Evolutionary conservation across 2,797 vertebrate species (phyloP).

Genomic region (Alfaro cultratus): DNA sequence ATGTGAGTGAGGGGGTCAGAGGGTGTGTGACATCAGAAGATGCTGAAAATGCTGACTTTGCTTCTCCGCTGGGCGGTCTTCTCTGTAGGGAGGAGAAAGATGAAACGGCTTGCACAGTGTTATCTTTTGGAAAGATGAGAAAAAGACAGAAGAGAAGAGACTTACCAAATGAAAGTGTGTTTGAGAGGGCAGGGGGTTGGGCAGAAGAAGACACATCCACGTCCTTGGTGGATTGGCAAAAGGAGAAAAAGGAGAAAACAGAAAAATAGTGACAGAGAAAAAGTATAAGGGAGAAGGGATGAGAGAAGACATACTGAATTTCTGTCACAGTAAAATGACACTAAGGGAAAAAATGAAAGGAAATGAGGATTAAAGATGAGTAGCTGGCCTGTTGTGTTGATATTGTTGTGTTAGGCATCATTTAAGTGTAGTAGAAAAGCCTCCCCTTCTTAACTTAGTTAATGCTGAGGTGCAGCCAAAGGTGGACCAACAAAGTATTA

Average conservation of each 20-base stretch:
- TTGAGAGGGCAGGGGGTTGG: slow-evolving; percentile 12
- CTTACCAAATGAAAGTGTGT: slow-evolving; percentile 29
- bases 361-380: slow-evolving; percentile 43
- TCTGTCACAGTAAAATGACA: slow-evolving; percentile 37
- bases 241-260: slow-evolving; percentile 36
- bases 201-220: slow-evolving; percentile 58
- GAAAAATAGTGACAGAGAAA: slow-evolving; percentile 57
- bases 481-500: too few relatives aligned
- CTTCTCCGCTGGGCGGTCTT: slow-evolving; percentile 76
- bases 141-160: slow-evolving; percentile 53
- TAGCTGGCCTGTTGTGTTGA: slow-evolving; percentile 53
- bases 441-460: slow-evolving; percentile 57
- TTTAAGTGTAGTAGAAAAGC: slow-evolving; percentile 68
- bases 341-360: slow-evolving; percentile 5
- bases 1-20: slow-evolving; percentile 30
- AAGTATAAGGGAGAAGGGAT: slow-evolving; percentile 55
- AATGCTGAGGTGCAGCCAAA: slow-evolving; percentile 52
- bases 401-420: slow-evolving; percentile 61
- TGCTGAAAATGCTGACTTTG: slow-evolving; percentile 81
- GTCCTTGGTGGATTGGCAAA: slow-evolving; percentile 70
- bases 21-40: slow-evolving; percentile 79
- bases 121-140: slow-evolving; percentile 68
- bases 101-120: slow-evolving; percentile 68
- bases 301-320: slow-evolving; percentile 45
- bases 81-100: slow-evolving; percentile 70